Evolutionary conservation across 2,113 vertebrate genomes (phyloP).

Genomic region (Thunnus maccoyii): DNA sequence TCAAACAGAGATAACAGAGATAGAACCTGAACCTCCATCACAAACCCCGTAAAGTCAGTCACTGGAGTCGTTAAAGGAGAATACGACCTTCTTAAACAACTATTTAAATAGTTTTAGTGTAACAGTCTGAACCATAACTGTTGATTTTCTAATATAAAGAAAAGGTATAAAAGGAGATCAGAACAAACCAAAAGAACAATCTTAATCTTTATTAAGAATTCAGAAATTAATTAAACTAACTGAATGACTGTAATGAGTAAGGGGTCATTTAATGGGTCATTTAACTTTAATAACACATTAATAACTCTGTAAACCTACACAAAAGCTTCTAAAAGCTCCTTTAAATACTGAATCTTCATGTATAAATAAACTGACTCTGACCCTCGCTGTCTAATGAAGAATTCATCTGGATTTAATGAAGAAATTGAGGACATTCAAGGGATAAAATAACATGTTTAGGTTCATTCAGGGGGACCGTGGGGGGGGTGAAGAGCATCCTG

Average conservation of each 20-base stretch:
- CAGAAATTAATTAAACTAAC: neutral
- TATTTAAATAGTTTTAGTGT: too few relatives aligned
- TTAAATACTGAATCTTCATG: neutral
- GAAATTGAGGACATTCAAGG: slow-evolving; percentile 67
- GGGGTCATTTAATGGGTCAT: slow-evolving; percentile 14
- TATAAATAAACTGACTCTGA: slow-evolving; percentile 19
- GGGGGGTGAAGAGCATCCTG: slow-evolving; percentile 38
- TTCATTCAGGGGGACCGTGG: slow-evolving; percentile 59
- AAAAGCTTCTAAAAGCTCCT: slow-evolving; percentile 12
- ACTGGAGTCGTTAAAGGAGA: too few relatives aligned
- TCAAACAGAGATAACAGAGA: too few relatives aligned
- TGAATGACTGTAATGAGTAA: neutral
- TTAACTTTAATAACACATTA: slow-evolving; percentile 19
- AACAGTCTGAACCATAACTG: too few relatives aligned
- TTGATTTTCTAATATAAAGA: too few relatives aligned
- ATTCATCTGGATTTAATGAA: slow-evolving; percentile 58
- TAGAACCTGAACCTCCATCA: too few relatives aligned
- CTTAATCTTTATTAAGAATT: too few relatives aligned
- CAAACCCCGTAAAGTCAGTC: too few relatives aligned
- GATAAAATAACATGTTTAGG: slow-evolving; percentile 47
- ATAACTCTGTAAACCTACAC: slow-evolving; percentile 30
- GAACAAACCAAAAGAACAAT: too few relatives aligned
- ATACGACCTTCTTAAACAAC: too few relatives aligned
- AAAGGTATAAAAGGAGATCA: too few relatives aligned
- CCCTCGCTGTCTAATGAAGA: slow-evolving; percentile 16